These are phyloP conservation scores for Anoplophora glabripennis DNA, from an alignment of 1,140 invertebrate species.

Conservation along the genomic window DNA sequence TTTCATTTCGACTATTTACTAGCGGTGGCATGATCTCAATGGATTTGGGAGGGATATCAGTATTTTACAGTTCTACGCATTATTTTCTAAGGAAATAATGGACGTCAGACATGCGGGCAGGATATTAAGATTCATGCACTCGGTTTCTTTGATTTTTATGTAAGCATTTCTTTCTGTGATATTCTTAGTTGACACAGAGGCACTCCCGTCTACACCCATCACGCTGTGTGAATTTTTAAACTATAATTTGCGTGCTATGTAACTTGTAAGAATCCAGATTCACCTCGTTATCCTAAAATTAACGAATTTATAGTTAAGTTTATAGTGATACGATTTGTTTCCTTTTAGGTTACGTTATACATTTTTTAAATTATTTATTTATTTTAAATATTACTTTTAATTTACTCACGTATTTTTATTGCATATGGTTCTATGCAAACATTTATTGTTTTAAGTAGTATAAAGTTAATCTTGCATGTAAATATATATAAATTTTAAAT, in stretches of 20 bases:
- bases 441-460: too few species aligned
- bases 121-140: slow-evolving; percentile 12
- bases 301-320: slow-evolving; percentile 9
- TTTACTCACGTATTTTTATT: too few species aligned
- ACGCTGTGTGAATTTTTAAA: slow-evolving; percentile 13
- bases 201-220: slow-evolving; percentile 17
- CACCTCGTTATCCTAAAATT: slow-evolving; percentile 6
- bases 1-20: not conserved
- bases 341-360: not conserved
- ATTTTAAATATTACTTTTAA: too few species aligned
- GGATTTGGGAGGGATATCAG: not conserved
- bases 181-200: slow-evolving; percentile 39
- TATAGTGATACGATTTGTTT: not conserved
- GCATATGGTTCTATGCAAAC: too few species aligned
- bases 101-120: not conserved
- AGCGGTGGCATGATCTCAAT: not conserved
- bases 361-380: too few species aligned
- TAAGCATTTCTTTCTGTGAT: slow-evolving; percentile 44
- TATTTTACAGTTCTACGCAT: slow-evolving; percentile 20
- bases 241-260: slow-evolving; percentile 27
- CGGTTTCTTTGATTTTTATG: slow-evolving; percentile 27
- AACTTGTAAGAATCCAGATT: not conserved
- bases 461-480: too few species aligned
- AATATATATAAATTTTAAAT: too few species aligned
- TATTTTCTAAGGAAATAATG: slow-evolving; percentile 22